Evolutionary conservation across 2,113 vertebrate genomes (phyloP).

Genomic region (Chionodraco myersi): DNA sequence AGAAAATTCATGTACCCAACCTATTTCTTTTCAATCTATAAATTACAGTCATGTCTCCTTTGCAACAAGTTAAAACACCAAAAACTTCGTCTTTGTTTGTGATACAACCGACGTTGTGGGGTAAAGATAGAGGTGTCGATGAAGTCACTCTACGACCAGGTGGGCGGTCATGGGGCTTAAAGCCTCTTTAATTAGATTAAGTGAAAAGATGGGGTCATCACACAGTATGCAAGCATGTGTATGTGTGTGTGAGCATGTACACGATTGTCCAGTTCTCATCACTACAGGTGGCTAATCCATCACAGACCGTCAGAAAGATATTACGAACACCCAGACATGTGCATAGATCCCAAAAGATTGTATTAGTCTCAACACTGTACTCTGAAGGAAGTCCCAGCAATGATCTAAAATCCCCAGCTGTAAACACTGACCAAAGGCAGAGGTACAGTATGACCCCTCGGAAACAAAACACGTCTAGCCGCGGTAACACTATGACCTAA

Average conservation of each 20-base stretch:
- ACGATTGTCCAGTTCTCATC: conserved; percentile 29
- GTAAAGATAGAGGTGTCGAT: conserved; percentile 51
- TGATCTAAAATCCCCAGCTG: conserved; percentile 52
- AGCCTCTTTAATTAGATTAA: conserved; percentile 72
- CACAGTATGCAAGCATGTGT: neutral
- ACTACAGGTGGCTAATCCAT: conserved; percentile 78
- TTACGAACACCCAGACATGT: conserved; percentile 60
- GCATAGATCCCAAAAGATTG: conserved; percentile 59
- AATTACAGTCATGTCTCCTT: conserved; percentile 3
- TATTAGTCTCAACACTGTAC: conserved; percentile 59
- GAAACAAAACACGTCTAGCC: conserved; percentile 33
- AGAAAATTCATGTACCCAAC: neutral
- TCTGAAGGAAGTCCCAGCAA: conserved; percentile 53
- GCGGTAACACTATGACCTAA: neutral
- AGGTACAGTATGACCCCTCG: conserved; percentile 6
- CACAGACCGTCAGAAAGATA: conserved; percentile 47
- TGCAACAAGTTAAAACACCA: neutral
- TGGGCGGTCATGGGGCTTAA: conserved; percentile 52
- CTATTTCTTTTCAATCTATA: neutral
- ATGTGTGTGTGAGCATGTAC: conserved; percentile 20
- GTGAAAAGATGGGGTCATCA: conserved; percentile 58
- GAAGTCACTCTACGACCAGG: conserved; percentile 65
- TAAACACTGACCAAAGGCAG: conserved; percentile 40
- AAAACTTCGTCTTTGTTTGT: neutral
- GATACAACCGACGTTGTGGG: conserved; percentile 7